phyloP scores from a whole-genome alignment of 1,140 invertebrate species.

The Cylas formicarius region DNA sequence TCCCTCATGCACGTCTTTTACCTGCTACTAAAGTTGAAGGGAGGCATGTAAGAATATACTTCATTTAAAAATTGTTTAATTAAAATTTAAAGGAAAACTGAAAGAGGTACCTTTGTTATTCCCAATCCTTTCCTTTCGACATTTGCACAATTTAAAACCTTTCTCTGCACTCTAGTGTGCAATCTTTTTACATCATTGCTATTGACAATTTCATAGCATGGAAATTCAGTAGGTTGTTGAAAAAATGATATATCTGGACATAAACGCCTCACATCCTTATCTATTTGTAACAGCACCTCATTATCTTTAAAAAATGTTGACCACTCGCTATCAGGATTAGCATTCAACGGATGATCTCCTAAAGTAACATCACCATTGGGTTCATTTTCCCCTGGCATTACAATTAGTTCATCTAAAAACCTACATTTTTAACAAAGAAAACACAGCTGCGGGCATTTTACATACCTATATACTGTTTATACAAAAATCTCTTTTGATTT shows the following conservation, averaged over 20 bases:
- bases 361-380: constrained; percentile 49
- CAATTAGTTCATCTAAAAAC: constrained; percentile 67
- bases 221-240: constrained; percentile 85
- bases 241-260: constrained; percentile 97
- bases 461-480: constrained; percentile 76
- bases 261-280: constrained; percentile 87
- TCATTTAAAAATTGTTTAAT: constrained; percentile 6
- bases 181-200: constrained; percentile 70
- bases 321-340: constrained; percentile 91
- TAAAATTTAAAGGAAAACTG: too few species aligned
- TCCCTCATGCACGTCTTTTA: constrained; percentile 13
- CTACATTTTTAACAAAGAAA: constrained; percentile 1
- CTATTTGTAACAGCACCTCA: constrained; percentile 92
- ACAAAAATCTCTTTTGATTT: constrained; percentile 63
- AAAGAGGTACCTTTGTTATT: constrained; percentile 83
- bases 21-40: constrained; percentile 37
- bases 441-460: constrained; percentile 12
- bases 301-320: constrained; percentile 92
- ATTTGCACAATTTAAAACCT: constrained; percentile 77
- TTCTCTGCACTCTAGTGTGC: constrained; percentile 80
- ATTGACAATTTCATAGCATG: constrained; percentile 66
- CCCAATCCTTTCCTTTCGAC: constrained; percentile 83
- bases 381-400: constrained; percentile 60
- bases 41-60: constrained; percentile 4
- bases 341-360: constrained; percentile 85